Evolutionary conservation across 2,113 vertebrate genomes (phyloP).

Genomic region (Amphiprion ocellaris): DNA sequence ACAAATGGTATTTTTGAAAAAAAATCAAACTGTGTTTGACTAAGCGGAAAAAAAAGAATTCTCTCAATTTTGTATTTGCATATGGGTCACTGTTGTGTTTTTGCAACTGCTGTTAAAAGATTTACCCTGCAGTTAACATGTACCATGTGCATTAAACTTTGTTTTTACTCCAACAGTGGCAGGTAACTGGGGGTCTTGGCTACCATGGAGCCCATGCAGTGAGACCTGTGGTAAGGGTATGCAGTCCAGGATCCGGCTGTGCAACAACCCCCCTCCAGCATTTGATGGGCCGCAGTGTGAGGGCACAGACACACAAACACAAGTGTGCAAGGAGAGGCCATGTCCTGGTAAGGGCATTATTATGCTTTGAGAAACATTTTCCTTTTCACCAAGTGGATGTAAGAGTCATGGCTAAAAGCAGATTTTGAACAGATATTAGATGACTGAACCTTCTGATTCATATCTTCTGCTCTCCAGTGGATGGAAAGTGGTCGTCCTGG

Average conservation of each 20-base stretch:
- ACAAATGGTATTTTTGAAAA: neutral
- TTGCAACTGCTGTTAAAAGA: no score
- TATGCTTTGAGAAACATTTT: fast-evolving
- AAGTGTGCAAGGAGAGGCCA: constrained; percentile 89
- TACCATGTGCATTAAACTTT: neutral
- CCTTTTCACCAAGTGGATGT: neutral
- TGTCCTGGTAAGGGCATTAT: constrained; percentile 88
- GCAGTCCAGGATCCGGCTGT: constrained; percentile 89
- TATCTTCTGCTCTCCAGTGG: constrained; percentile 83
- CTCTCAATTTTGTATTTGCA: neutral
- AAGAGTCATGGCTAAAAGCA: neutral
- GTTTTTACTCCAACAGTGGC: constrained; percentile 82
- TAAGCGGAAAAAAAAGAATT: no score
- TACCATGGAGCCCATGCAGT: constrained; percentile 92
- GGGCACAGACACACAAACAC: constrained; percentile 89
- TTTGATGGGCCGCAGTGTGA: constrained; percentile 87
- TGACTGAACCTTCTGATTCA: neutral
- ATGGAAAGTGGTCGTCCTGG: constrained; percentile 94
- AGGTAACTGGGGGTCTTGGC: constrained; percentile 93
- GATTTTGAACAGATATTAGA: neutral
- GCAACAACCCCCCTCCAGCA: constrained; percentile 90
- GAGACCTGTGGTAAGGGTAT: constrained; percentile 91
- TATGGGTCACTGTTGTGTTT: no score
- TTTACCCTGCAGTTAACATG: neutral
- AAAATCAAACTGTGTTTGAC: neutral